phyloP scores from a whole-genome alignment of 2,888 invertebrate genomes.

The Orthosia incerta region DNA sequence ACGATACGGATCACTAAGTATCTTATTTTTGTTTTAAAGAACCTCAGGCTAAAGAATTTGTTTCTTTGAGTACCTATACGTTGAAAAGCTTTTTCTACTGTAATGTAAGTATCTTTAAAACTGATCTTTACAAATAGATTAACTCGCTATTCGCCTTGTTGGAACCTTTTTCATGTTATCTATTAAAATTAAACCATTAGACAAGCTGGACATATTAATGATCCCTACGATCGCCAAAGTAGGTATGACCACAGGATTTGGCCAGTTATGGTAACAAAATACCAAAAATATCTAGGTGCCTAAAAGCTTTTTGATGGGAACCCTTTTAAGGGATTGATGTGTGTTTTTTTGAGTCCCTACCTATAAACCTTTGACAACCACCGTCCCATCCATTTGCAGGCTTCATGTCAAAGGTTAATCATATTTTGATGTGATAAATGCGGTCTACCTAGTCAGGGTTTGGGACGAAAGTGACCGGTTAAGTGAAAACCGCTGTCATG shows the following conservation, averaged over 20 bases:
- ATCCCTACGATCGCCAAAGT: not conserved
- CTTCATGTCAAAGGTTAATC: conserved; percentile 46
- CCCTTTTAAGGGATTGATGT: conserved; percentile 44
- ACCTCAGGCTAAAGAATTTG: conserved; percentile 10
- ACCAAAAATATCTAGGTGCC: conserved; percentile 47
- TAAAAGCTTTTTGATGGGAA: conserved; percentile 66
- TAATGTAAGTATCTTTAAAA: not conserved
- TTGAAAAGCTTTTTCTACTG: not conserved
- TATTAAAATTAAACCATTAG: conserved; percentile 8
- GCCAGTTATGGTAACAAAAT: conserved; percentile 25
- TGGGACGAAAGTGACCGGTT: conserved; percentile 48
- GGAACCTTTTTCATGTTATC: not conserved
- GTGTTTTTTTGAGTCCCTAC: conserved; percentile 49
- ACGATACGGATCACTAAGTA: conserved; percentile 29
- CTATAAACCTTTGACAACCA: conserved; percentile 56
- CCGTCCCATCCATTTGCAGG: conserved; percentile 51
- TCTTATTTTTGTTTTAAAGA: conserved; percentile 19
- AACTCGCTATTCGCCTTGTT: not conserved
- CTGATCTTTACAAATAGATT: not conserved
- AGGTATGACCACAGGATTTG: conserved; percentile 2
- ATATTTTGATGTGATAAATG: conserved; percentile 60
- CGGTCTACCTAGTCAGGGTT: conserved; percentile 50
- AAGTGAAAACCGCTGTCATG: conserved; percentile 62
- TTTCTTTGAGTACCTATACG: not conserved
- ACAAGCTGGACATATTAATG: not conserved